phyloP scores from a whole-genome alignment of 2,113 vertebrate genomes.

The Odobenus rosmarus region DNA sequence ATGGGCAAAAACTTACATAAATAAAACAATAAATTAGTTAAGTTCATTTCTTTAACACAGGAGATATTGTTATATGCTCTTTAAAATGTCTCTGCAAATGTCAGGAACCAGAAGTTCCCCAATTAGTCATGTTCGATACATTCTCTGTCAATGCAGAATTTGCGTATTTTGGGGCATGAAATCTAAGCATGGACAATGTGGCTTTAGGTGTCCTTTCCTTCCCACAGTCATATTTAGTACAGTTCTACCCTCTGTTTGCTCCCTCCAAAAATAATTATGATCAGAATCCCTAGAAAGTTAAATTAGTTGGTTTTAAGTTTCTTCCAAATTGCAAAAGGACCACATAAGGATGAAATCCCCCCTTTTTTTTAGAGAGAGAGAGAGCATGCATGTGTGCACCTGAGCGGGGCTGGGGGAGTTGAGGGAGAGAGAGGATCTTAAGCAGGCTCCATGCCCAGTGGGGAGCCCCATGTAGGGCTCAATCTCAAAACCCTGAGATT shows the following conservation, averaged over 20 bases:
- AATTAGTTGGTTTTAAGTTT: slow-evolving; percentile 6
- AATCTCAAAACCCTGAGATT: not conserved
- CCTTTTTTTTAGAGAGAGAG: not conserved
- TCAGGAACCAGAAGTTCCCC: slow-evolving; percentile 23
- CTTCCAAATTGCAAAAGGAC: not conserved
- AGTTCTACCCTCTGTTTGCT: not conserved
- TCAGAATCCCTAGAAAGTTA: slow-evolving; percentile 26
- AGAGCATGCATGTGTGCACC: not conserved
- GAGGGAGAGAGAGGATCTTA: not conserved
- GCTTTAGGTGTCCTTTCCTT: not conserved
- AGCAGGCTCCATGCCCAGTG: not conserved
- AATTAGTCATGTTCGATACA: not conserved
- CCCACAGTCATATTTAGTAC: not conserved
- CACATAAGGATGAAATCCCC: not conserved
- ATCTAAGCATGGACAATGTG: not conserved
- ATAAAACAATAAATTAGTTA: slow-evolving; percentile 32
- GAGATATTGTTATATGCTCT: slow-evolving; percentile 8
- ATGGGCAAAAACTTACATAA: not conserved
- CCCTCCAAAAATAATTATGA: not conserved
- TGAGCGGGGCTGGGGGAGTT: not conserved
- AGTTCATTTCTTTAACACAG: slow-evolving; percentile 36
- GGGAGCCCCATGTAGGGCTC: not conserved
- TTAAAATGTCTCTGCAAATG: slow-evolving; percentile 46
- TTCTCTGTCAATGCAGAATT: not conserved
- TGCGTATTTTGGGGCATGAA: not conserved